Evolutionary conservation across 2,888 invertebrate genomes (phyloP), one percentile per base, ranked within the genome.

Genomic region (Noctua janthe): DNA sequence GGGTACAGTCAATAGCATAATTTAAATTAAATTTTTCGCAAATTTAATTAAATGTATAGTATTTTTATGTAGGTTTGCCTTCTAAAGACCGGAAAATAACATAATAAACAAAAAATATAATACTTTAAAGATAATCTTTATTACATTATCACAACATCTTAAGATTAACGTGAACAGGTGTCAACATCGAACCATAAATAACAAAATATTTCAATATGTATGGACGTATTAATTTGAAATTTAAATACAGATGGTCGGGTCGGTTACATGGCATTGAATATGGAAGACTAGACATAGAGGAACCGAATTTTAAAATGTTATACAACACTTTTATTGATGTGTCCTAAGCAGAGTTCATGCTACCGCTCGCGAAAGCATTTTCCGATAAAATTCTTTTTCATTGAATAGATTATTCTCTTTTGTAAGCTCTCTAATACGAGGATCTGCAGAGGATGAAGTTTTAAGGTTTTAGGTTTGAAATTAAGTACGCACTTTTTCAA

Each of bases 241-340:
- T 88, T 87, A 88, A 90, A 90, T 88, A 86, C 23, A 29, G 77
- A 74, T 75, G 73, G 76, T 17, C 69, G 74, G 70, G 8, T 89
- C 77, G 35, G 56, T 81, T 71, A 78, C 81, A 51, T 71, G 83
- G 51, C 87, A 89, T 90, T 89, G 89, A 89, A 71, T 82, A 69
- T 62, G 76, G 73, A 85, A 90, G 90, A 90, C 91, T 78, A 92
- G 92, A 92, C 92, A 75, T 84, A 81, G 88, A 85, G 92, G 92
- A 81, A 88, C 91, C 92, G 83, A 86, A 80, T 88, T 84, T 86
- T 80, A 85, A 83, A 86, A 85, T 80, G 39, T 87, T 89, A 85
- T 87, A 85, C 71, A 86, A 89, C 49, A 78, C 54, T 76, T 81
- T 77, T 71, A 71, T 59, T 62, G n/a, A 17, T 73, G 20, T 87